Evolutionary conservation across 2,888 invertebrate genomes (phyloP), one percentile per base, ranked within the genome.

Genomic region (Lasioglossum leucozonium): DNA sequence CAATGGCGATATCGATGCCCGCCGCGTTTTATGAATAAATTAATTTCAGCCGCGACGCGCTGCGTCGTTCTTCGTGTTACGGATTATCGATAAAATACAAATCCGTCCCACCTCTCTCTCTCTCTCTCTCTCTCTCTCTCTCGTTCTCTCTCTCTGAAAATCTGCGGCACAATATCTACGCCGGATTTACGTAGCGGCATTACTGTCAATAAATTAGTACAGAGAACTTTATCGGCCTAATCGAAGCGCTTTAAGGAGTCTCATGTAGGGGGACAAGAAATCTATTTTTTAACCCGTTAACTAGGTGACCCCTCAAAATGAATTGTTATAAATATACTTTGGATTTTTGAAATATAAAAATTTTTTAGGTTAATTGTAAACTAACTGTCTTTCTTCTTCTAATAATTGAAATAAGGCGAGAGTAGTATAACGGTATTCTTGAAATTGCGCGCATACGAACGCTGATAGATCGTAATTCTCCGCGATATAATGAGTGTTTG

Each of bases 11-110:
- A 82, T 69, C 40, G 67, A 82, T 69, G 73, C 42, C 3, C 30
- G 16, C 0, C 8, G 37, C 73, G 82, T 73, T 73, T 42, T 22
- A 26, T 26, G 81, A 80, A 80, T 82, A 80, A 79, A 82, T 82
- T 79, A 73, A 80, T 73, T 40, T 37, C n/a, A 34, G 4, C 67
- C 67, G 67, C 22, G 67, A 22, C 18, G 18, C 2, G 65, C 16
- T 0, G 26, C 62, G 22, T 22, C 13, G 42, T 22, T 47, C 47
- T 22, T 47, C 47, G 47, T n/a, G 40, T n/a, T n/a, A 40, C 69
- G 40, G 69, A 40, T 69, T 69, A 69, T n/a, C n/a, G 69, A 40
- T 40, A 40, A 69, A 69, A 69, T n/a, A 69, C 69, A 40, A 69
- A 69, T 37, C 11, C 26, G 11, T 1, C 0, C 22, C 8, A 1